Percentiles rank a stretch among this genome's conserved stretches.
phyloP scores from a whole-genome alignment of 2,888 invertebrate genomes.

The Acanthosoma haemorrhoidale region DNA sequence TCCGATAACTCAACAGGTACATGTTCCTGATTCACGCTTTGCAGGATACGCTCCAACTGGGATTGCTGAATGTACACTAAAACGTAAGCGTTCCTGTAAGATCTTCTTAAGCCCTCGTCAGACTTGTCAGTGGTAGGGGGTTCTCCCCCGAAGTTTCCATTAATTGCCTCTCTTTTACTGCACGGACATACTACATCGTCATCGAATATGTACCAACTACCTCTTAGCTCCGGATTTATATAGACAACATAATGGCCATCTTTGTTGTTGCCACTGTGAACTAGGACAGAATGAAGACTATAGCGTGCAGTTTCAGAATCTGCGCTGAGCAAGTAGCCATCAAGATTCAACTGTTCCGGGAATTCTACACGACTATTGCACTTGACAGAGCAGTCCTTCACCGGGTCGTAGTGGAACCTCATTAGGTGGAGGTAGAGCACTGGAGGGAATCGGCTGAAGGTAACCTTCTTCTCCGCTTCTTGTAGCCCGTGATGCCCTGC shows the following conservation, averaged over 20 bases:
- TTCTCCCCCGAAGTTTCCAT: conserved; percentile 96
- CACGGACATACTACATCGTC: conserved; percentile 98
- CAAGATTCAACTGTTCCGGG: conserved; percentile 85
- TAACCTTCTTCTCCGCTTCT: conserved; percentile 96
- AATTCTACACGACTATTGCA: conserved; percentile 95
- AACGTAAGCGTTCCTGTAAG: conserved; percentile 99
- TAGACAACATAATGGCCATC: conserved; percentile 99
- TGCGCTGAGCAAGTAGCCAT: conserved; percentile 75
- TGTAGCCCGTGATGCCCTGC: conserved; percentile 96
- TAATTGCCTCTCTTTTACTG: conserved; percentile 91
- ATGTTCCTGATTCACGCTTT: conserved; percentile 85
- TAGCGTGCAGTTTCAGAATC: conserved; percentile 78
- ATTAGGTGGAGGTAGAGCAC: conserved; percentile 95
- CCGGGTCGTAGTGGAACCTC: conserved; percentile 97
- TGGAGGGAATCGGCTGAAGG: conserved; percentile 93
- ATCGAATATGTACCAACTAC: conserved; percentile 98
- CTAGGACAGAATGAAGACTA: conserved; percentile 91
- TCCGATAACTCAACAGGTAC: conserved; percentile 79
- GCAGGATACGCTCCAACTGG: conserved; percentile 75
- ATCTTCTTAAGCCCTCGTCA: conserved; percentile 58
- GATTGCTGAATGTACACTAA: conserved; percentile 95
- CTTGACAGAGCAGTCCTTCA: conserved; percentile 95
- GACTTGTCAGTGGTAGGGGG: conserved; percentile 82
- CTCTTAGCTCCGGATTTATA: conserved; percentile 93
- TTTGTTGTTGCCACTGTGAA: conserved; percentile 99